Evolutionary conservation across 1,140 invertebrate species (phyloP).

Genomic region (Diorhabda sublineata): DNA sequence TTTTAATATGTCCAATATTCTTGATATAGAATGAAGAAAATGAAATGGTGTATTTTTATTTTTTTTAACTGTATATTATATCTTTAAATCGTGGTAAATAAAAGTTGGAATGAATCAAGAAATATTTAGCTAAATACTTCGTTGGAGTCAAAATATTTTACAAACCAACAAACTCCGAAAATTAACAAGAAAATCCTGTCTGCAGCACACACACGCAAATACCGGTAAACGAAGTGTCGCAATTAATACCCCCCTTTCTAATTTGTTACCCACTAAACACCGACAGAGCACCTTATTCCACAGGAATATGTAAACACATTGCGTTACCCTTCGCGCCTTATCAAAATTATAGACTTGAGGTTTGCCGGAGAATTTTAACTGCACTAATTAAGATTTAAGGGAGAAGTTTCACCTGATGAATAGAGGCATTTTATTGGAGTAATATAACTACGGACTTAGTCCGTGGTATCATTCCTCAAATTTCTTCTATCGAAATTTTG

Average conservation of each 20-base stretch:
- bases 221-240: constrained; percentile 18
- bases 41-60: too few species aligned
- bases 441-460: not conserved
- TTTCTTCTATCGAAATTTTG: not conserved
- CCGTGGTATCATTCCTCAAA: not conserved
- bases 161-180: not conserved
- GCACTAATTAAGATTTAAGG: constrained; percentile 24
- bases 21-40: too few species aligned
- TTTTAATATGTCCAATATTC: too few species aligned
- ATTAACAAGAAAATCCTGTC: not conserved
- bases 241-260: constrained; percentile 37
- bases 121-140: too few species aligned
- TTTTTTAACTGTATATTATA: too few species aligned
- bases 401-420: constrained; percentile 22
- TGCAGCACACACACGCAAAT: not conserved
- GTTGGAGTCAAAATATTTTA: not conserved
- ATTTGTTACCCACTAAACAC: constrained; percentile 33
- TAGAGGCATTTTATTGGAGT: constrained; percentile 3
- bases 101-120: too few species aligned
- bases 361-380: constrained; percentile 30
- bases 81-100: too few species aligned
- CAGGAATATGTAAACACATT: constrained; percentile 38
- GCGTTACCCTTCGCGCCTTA: constrained; percentile 34
- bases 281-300: constrained; percentile 33
- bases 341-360: constrained; percentile 33